Evolutionary conservation across 2,888 invertebrate genomes (phyloP).

Genomic region (Pycnomerus fuliginosus): DNA sequence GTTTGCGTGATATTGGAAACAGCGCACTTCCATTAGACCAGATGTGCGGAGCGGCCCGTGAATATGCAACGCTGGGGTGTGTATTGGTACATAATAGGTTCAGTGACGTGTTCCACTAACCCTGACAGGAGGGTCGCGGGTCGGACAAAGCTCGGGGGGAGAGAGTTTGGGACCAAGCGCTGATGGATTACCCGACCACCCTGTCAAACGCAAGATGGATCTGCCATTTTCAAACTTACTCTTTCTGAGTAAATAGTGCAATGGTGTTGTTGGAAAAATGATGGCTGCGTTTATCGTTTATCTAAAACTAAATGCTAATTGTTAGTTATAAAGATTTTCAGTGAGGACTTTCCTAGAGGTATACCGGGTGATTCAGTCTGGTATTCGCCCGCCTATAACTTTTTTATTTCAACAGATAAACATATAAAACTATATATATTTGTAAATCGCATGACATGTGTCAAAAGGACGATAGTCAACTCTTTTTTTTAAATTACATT

Average conservation of each 20-base stretch:
- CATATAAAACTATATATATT: too few species aligned
- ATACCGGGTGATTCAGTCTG: too few species aligned
- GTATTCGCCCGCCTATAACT: too few species aligned
- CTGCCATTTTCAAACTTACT: constrained; percentile 54
- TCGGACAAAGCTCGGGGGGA: constrained; percentile 45
- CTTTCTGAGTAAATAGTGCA: constrained; percentile 37
- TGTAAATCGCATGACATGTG: too few species aligned
- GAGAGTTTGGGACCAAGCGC: constrained; percentile 39
- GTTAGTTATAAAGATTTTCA: too few species aligned
- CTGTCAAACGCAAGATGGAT: constrained; percentile 56
- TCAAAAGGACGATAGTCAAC: too few species aligned
- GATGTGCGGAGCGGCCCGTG: constrained; percentile 44
- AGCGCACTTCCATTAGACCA: constrained; percentile 53
- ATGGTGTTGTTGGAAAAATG: too few species aligned
- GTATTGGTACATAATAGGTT: constrained; percentile 55
- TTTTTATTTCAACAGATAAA: too few species aligned
- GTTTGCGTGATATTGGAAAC: constrained; percentile 47
- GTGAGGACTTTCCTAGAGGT: too few species aligned
- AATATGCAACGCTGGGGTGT: constrained; percentile 38
- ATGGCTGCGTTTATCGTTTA: too few species aligned
- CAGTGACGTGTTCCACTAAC: constrained; percentile 57
- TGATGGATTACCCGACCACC: constrained; percentile 54
- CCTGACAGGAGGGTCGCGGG: constrained; percentile 53
- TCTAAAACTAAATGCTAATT: too few species aligned
- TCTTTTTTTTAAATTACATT: too few species aligned